Conservation (phyloP, 1,140 invertebrate species). For the Lycorma delicatula region DNA sequence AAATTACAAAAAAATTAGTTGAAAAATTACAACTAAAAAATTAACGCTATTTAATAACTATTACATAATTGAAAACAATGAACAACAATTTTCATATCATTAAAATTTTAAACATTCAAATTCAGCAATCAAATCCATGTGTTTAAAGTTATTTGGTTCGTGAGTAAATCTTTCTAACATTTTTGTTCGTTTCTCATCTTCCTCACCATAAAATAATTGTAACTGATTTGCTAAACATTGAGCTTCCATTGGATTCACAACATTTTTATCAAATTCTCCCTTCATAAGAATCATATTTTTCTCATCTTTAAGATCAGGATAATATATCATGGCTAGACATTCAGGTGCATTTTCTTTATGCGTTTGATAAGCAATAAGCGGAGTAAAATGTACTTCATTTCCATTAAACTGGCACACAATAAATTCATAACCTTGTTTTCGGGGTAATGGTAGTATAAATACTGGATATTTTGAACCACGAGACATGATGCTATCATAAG, state of each 20-base stretch:
- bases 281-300: constrained; percentile 79
- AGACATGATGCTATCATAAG: constrained; percentile 49
- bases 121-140: constrained; percentile 72
- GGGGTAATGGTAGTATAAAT: constrained; percentile 75
- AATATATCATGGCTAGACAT: constrained; percentile 75
- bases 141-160: constrained; percentile 65
- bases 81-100: no score
- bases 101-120: constrained; percentile 49
- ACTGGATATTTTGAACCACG: constrained; percentile 51
- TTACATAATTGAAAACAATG: no score
- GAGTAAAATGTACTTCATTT: constrained; percentile 76
- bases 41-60: no score
- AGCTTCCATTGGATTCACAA: constrained; percentile 65
- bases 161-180: constrained; percentile 63
- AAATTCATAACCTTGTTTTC: constrained; percentile 81
- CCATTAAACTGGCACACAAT: constrained; percentile 67
- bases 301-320: constrained; percentile 62
- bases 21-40: no score
- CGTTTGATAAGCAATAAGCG: constrained; percentile 76
- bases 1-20: no score
- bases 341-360: constrained; percentile 88
- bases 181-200: constrained; percentile 50
- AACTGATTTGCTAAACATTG: constrained; percentile 78
- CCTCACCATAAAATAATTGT: constrained; percentile 71
- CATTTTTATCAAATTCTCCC: constrained; percentile 79